Conservation (phyloP, 1,140 invertebrate species). For the Drosophila littoralis region DNA sequence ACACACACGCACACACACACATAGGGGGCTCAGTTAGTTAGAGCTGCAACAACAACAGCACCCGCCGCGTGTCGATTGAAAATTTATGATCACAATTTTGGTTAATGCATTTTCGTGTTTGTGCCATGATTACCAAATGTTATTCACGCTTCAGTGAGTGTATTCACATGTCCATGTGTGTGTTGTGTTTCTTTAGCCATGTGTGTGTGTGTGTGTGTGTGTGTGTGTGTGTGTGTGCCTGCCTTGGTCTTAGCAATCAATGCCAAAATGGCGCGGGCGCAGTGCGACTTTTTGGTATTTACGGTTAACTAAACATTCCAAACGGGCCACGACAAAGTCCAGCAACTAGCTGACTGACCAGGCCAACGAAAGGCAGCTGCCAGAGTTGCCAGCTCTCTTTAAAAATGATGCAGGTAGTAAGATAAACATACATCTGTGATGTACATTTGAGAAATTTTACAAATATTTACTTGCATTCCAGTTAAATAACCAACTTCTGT, state of each 20-base stretch:
- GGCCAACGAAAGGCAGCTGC: background rate
- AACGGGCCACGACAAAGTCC: conserved; percentile 62
- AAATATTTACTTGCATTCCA: background rate
- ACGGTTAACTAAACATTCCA: conserved; percentile 81
- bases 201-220: conserved; percentile 11
- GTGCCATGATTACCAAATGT: conserved; percentile 83
- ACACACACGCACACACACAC: conserved; percentile 12
- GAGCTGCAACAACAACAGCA: conserved; percentile 59
- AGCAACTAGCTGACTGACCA: conserved; percentile 23
- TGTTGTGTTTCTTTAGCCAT: conserved; percentile 6
- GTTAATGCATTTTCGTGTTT: conserved; percentile 83
- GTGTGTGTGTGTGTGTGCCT: conserved; percentile 19
- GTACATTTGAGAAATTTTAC: too few relatives aligned
- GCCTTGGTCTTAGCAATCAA: conserved; percentile 67
- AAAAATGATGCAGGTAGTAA: background rate
- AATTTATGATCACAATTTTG: conserved; percentile 83
- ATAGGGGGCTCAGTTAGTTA: conserved; percentile 41
- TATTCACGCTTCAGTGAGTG: conserved; percentile 80
- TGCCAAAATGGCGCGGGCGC: conserved; percentile 75
- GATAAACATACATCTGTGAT: background rate
- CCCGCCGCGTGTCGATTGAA: conserved; percentile 82
- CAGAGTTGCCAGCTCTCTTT: conserved; percentile 29
- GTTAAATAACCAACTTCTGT: conserved; percentile 15
- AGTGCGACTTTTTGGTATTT: conserved; percentile 66
- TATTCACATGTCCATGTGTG: conserved; percentile 41